Percentiles rank a stretch among this genome's conserved stretches.
These are phyloP conservation scores for Scaptomyza reducta DNA, from an alignment of 2,888 invertebrate genomes.

Conservation along the genomic window DNA sequence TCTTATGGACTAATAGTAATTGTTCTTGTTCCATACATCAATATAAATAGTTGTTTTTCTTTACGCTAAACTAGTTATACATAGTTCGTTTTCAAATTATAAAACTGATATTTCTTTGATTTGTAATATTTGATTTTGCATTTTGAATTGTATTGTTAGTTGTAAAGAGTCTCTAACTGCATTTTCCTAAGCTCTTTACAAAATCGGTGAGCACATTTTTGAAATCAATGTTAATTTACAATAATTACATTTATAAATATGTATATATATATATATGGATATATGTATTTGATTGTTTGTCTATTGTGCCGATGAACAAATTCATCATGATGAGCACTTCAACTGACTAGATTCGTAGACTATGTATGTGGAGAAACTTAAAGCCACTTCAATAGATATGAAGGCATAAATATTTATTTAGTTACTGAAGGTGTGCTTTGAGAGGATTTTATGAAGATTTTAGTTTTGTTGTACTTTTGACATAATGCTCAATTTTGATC, in stretches of 20 bases:
- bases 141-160: slow-evolving; percentile 1
- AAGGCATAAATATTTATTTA: slow-evolving; percentile 1
- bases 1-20: slow-evolving; percentile 64
- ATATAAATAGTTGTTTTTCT: slow-evolving; percentile 36
- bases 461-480: neutral
- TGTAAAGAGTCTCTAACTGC: slow-evolving; percentile 3
- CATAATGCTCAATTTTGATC: neutral
- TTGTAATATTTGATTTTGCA: slow-evolving; percentile 38
- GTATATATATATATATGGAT: neutral
- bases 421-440: neutral
- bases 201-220: slow-evolving; percentile 74
- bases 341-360: slow-evolving; percentile 62
- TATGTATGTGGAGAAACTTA: slow-evolving; percentile 17
- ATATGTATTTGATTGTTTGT: slow-evolving; percentile 25
- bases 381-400: neutral
- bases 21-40: slow-evolving; percentile 41
- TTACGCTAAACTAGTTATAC: slow-evolving; percentile 12
- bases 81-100: slow-evolving; percentile 44
- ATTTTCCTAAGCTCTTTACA: slow-evolving; percentile 42
- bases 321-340: slow-evolving; percentile 15
- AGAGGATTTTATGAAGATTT: neutral
- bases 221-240: slow-evolving; percentile 41
- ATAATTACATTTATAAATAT: slow-evolving; percentile 23
- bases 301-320: slow-evolving; percentile 20
- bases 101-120: slow-evolving; percentile 44